Percentiles rank a stretch among this genome's conserved stretches.
Evolutionary conservation across 2,797 vertebrate genomes (phyloP).

Genomic region (Enoplosus armatus): DNA sequence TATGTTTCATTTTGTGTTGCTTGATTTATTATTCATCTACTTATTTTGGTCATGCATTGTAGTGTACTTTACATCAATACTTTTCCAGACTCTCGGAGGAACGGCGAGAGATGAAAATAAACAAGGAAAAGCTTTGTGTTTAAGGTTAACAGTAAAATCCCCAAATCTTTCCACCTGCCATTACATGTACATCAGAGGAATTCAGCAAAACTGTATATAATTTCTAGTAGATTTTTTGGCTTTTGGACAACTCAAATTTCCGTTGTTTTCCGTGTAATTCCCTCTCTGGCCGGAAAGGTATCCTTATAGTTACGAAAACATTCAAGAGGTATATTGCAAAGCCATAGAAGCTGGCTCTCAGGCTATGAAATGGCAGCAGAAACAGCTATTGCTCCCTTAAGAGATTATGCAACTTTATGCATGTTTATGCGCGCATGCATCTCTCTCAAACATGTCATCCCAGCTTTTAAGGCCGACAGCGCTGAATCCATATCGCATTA

Average conservation of each 20-base stretch:
- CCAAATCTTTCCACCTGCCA: background rate
- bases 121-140: background rate
- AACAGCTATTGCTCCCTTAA: background rate
- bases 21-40: too few relatives aligned
- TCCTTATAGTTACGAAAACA: background rate
- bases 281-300: background rate
- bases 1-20: too few relatives aligned
- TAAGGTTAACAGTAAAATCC: background rate
- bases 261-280: too few relatives aligned
- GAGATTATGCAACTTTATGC: background rate
- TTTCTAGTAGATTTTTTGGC: background rate
- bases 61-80: background rate
- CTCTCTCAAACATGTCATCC: background rate
- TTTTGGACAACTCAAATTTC: background rate
- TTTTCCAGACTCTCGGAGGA: background rate
- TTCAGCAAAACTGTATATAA: background rate
- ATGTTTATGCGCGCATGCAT: background rate
- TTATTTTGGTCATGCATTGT: too few relatives aligned
- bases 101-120: background rate
- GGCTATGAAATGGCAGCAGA: background rate
- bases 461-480: background rate
- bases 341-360: background rate
- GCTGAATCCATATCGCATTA: constrained; percentile 25
- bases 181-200: background rate
- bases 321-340: background rate